Base-by-base conservation (phyloP, 2,797 vertebrate genomes). In the Cephalopachus bancanus region DNA sequence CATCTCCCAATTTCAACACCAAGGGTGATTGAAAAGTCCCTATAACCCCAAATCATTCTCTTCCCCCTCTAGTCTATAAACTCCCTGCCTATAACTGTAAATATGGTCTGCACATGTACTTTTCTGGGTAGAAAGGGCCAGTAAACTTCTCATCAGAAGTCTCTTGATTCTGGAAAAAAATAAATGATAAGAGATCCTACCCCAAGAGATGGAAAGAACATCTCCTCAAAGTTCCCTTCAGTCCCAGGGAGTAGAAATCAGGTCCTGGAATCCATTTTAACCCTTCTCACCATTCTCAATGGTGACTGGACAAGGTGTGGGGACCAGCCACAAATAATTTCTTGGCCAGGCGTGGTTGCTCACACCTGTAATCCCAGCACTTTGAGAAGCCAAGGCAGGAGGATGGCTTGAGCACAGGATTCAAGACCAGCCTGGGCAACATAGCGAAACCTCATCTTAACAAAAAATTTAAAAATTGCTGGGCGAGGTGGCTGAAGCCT, bases 1-100 rank as follows among this genome's bases (percentile, higher is more conserved):
- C 59, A 64, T 37, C 64, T 83, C 51, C 90, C 71, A 69, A 95
- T 96, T 97, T 96, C 90, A 84, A 91, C 72, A 83, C 88, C 71
- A 88, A 91, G 72, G 65, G 64, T 69, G 67, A 91, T 57, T 14
- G 22, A 44, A 96, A 93, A 88, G 78, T 69, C 60, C 91, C 84
- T 85, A 75, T 89, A 92, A 81, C 79, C 67, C 53, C 44, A 88
- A 80, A 28, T 80, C 24, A 26, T 83, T 79, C 71, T 93, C 74
- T 64, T 64, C 83, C 22, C n/a, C 95, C 83, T 91, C 74, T 92
- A 17, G 67, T 80, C 83, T 37, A 67, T 53, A 64, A 76, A 90
- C 44, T 80, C 51, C 60, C 91, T 30, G 20, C 65, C 93, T 60
- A 16, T 60, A 83, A 79, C 59, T 88, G 30, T 87, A 93, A 87